Evolutionary conservation across 2,797 vertebrate species (phyloP).

Genomic region (Heterohyrax brucei): DNA sequence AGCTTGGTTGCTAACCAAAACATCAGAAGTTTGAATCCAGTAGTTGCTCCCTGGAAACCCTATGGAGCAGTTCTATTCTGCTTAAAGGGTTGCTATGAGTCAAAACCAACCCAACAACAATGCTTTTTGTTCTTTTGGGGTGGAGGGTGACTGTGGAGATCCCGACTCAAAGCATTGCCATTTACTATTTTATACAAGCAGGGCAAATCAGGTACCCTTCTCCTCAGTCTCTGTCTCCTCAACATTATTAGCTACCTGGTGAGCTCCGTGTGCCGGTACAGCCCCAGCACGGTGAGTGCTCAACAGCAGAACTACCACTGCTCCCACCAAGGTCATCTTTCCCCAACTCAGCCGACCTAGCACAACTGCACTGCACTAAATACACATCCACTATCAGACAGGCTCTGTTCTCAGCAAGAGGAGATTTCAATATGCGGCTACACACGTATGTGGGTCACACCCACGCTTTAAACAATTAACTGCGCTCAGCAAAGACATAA

Average conservation of each 20-base stretch:
- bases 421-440: not conserved
- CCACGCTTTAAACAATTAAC: conserved; percentile 9
- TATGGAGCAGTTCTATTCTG: too few species aligned
- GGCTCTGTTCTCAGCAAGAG: not conserved
- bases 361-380: not conserved
- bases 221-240: not conserved
- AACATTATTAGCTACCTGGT: not conserved
- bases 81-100: too few species aligned
- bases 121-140: too few species aligned
- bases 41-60: too few species aligned
- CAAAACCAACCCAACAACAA: too few species aligned
- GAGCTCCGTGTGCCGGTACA: too few species aligned
- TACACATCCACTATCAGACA: not conserved
- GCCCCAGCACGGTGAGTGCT: not conserved
- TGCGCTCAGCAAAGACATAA: not conserved
- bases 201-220: not conserved
- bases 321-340: not conserved
- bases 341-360: not conserved
- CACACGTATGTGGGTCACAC: not conserved
- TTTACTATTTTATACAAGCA: not conserved
- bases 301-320: not conserved
- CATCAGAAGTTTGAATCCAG: too few species aligned
- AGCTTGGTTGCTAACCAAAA: too few species aligned
- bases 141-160: not conserved
- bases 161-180: conserved; percentile 12